Evolutionary conservation across 2,113 vertebrate species (phyloP).

Genomic region (Gallinago media): DNA sequence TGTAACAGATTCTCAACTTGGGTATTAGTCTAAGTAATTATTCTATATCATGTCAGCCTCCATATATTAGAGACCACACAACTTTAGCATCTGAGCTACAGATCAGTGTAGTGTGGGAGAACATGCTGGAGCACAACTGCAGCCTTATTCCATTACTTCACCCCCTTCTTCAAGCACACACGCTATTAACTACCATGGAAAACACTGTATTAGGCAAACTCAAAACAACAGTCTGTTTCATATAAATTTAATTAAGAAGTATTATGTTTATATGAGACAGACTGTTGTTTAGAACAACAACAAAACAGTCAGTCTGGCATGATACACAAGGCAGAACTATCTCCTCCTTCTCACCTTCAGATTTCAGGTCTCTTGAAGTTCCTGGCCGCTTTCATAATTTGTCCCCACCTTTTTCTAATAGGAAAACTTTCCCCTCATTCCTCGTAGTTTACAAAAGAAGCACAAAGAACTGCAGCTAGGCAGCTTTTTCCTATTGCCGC

Average conservation of each 20-base stretch:
- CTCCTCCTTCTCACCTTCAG: background rate
- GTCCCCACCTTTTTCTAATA: background rate
- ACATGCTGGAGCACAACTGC: background rate
- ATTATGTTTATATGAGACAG: background rate
- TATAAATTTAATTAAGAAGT: background rate
- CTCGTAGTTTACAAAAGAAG: background rate
- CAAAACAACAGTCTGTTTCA: background rate
- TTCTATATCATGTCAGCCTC: rapidly evolving
- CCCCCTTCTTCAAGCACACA: background rate
- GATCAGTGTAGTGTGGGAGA: background rate
- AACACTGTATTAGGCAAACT: background rate
- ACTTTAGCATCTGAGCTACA: background rate
- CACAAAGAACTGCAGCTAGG: background rate
- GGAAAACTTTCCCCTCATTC: background rate
- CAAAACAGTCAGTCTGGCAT: background rate
- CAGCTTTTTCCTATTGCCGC: background rate
- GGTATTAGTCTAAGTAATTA: background rate
- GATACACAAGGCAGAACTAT: background rate
- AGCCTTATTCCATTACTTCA: constrained; percentile 12
- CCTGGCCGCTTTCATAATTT: background rate
- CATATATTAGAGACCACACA: background rate
- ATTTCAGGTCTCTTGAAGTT: background rate
- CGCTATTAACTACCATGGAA: background rate
- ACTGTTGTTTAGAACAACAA: background rate
- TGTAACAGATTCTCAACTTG: background rate